These are phyloP conservation scores for Mellilla xanthometata DNA, from an alignment of 2,888 invertebrate genomes.

Conservation along the genomic window DNA sequence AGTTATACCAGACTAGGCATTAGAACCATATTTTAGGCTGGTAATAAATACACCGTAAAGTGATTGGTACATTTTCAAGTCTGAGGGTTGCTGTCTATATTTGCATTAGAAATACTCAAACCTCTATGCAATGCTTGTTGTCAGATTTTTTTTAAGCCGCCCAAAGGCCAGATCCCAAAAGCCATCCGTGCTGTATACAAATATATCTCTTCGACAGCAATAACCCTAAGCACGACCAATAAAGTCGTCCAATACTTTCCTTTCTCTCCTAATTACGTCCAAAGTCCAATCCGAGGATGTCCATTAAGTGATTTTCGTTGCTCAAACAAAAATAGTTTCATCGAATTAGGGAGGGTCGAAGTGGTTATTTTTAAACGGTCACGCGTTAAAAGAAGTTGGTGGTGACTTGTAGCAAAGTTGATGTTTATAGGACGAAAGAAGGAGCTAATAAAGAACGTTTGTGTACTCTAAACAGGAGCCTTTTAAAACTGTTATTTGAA, in stretches of 20 bases:
- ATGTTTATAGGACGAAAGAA: conserved; percentile 10
- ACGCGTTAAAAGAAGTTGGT: conserved; percentile 26
- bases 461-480: too few relatives aligned
- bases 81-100: too few relatives aligned
- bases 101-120: too few relatives aligned
- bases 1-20: too few relatives aligned
- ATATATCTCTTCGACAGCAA: background rate
- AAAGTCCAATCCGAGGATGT: conserved; percentile 23
- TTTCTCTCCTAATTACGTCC: conserved; percentile 6
- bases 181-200: too few relatives aligned
- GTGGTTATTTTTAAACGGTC: conserved; percentile 44
- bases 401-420: conserved; percentile 17
- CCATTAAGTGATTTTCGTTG: conserved; percentile 40
- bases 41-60: too few relatives aligned
- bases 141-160: too few relatives aligned
- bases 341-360: conserved; percentile 52
- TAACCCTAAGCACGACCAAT: background rate
- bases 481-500: too few relatives aligned
- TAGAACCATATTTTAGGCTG: too few relatives aligned
- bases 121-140: too few relatives aligned
- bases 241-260: conserved; percentile 5
- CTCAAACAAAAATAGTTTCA: conserved; percentile 46
- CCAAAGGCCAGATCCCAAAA: too few relatives aligned
- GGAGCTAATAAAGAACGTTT: conserved; percentile 5
- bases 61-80: too few relatives aligned